These are phyloP conservation scores for Lonchura striata DNA, from an alignment of 2,113 vertebrate species.

Conservation along the genomic window DNA sequence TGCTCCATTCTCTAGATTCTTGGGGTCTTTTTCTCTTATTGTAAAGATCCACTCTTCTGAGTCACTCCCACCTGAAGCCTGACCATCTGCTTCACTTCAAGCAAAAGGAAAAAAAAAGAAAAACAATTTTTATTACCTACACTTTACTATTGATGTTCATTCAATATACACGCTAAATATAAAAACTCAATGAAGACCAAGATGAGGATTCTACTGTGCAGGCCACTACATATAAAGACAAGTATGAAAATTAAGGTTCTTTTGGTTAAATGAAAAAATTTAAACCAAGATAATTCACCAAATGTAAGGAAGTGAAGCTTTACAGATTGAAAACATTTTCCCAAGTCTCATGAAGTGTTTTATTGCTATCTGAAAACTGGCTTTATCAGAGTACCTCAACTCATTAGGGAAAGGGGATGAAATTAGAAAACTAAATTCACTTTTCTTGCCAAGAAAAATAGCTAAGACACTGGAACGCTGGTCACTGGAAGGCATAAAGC, in stretches of 20 bases:
- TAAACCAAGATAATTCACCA: neutral
- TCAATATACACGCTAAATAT: neutral
- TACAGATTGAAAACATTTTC: neutral
- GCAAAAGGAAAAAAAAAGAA: neutral
- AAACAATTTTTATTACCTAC: neutral
- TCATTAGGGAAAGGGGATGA: neutral
- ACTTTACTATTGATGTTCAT: neutral
- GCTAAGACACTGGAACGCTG: neutral
- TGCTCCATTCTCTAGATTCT: conserved; percentile 82
- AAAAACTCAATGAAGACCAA: neutral
- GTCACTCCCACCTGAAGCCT: conserved; percentile 84
- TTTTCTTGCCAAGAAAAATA: neutral
- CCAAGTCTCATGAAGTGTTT: neutral
- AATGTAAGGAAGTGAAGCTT: neutral
- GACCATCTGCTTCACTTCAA: conserved; percentile 83
- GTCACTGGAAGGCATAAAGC: neutral
- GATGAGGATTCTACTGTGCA: neutral
- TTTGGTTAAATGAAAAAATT: neutral
- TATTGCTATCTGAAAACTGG: neutral
- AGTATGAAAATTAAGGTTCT: neutral
- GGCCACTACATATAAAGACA: neutral
- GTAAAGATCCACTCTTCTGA: conserved; percentile 90
- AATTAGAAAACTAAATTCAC: neutral
- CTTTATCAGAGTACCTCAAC: neutral
- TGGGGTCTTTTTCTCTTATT: conserved; percentile 84